A percentile compares a stretch with the other conserved stretches of the same genome.
These are phyloP conservation scores for Acrocephalus arundinaceus DNA, from an alignment of 2,113 vertebrate genomes.

Conservation along the genomic window DNA sequence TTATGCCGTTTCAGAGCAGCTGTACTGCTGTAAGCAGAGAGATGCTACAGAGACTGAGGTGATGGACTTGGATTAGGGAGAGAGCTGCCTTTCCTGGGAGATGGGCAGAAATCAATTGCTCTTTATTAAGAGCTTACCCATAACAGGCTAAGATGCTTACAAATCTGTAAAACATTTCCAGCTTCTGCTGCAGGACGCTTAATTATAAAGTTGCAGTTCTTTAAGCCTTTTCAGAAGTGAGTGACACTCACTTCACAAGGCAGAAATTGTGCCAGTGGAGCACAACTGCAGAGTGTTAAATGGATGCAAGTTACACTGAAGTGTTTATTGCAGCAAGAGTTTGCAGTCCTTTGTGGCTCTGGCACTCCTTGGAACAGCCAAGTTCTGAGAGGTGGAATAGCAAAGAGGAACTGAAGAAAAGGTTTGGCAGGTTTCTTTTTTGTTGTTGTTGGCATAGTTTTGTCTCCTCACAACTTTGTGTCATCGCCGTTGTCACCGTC, in stretches of 20 bases:
- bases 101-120: conserved; percentile 7
- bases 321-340: neutral
- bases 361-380: neutral
- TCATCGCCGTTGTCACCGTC: conserved; percentile 40
- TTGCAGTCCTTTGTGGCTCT: neutral
- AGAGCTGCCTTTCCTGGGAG: neutral
- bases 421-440: neutral
- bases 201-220: neutral
- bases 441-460: neutral
- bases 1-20: neutral
- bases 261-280: neutral
- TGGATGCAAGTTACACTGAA: neutral
- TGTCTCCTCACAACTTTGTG: conserved; percentile 60
- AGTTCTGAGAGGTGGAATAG: neutral
- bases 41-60: neutral
- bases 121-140: conserved; percentile 4
- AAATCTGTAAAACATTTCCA: neutral
- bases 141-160: neutral
- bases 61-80: neutral
- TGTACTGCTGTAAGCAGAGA: neutral
- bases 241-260: neutral
- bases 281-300: neutral
- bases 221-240: neutral
- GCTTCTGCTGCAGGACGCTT: neutral
- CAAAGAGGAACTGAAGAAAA: neutral